Evolutionary conservation across 2,888 invertebrate genomes (phyloP).

Genomic region (Escarpia spicata): DNA sequence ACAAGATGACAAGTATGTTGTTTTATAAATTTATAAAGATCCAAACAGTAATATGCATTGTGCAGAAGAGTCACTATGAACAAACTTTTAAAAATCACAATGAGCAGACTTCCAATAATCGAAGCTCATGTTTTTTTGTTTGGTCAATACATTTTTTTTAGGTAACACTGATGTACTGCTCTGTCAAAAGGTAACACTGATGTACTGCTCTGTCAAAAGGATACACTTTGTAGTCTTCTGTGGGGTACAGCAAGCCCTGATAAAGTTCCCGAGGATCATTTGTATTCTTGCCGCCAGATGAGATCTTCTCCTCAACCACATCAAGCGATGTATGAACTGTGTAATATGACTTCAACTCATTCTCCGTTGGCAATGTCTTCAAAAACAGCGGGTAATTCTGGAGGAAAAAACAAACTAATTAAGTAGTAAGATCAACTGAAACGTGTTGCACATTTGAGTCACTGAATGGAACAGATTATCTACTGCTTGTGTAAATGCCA

Average conservation of each 20-base stretch:
- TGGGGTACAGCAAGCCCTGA: slow-evolving; percentile 88
- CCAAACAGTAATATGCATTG: no score
- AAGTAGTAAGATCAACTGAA: not conserved
- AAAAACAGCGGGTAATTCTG: slow-evolving; percentile 94
- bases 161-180: no score
- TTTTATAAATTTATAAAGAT: no score
- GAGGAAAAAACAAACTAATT: not conserved
- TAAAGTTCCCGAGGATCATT: slow-evolving; percentile 87
- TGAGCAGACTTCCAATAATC: no score
- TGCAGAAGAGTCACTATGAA: no score
- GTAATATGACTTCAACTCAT: slow-evolving; percentile 90
- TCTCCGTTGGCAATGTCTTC: slow-evolving; percentile 71
- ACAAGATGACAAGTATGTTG: no score
- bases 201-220: not conserved
- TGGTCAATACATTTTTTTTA: no score
- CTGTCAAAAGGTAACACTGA: no score
- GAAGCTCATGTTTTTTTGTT: no score
- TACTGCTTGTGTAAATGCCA: not conserved
- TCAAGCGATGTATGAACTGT: slow-evolving; percentile 91
- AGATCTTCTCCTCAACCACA: slow-evolving; percentile 86
- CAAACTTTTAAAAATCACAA: no score
- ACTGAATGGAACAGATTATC: no score
- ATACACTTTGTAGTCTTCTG: slow-evolving; percentile 95
- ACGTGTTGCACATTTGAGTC: not conserved
- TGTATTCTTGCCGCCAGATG: slow-evolving; percentile 65